Base-by-base conservation (phyloP, 2,888 invertebrate species). In the Eumacrocentrus americanus region DNA sequence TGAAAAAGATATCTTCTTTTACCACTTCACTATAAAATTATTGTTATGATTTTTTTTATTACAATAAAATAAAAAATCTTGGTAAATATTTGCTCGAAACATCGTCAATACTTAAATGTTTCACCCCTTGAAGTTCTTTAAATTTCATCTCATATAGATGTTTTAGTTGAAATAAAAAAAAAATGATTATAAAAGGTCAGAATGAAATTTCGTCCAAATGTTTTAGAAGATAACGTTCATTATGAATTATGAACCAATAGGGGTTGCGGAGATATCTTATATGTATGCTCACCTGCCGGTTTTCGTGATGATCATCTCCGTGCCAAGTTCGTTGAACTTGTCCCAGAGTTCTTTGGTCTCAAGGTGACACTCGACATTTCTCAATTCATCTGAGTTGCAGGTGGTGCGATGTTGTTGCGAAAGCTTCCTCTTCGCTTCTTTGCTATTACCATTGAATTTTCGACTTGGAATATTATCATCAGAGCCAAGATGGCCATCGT, bases 261-360 rank as follows among this genome's bases (percentile, higher is more conserved):
- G n/a, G n/a, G n/a, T n/a, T n/a, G n/a, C n/a, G n/a, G 11, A 37
- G 25, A 34, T 44, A 35, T 35, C 20, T 34, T 44, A 44, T 18
- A 34, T 34, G 12, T 12, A 23, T 59, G 77, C 86, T 82, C 78
- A 91, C 91, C 91, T 86, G 78, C 91, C 91, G 61, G 90, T 90
- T 81, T 92, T 91, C 9, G 91, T 92, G 81, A 92, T 92, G 81
- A 92, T 92, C 91, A 92, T 92, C 82, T 91, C 91, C 1, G 91
- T 91, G 23, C 90, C 90, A 61, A 91, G 83, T 72, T 87, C 87
- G 78, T 87, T 86, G 82, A 92, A 92, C 80, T 91, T 91, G 80
- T 90, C 89, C 92, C 92, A 92, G 60, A 92, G 82, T 63, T 92
- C 91, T 79, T 90, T 90, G 64, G 91, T 91, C 81, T 92, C 92